Evolutionary conservation across 2,797 vertebrate genomes (phyloP).

Genomic region (Tragopan temminckii): DNA sequence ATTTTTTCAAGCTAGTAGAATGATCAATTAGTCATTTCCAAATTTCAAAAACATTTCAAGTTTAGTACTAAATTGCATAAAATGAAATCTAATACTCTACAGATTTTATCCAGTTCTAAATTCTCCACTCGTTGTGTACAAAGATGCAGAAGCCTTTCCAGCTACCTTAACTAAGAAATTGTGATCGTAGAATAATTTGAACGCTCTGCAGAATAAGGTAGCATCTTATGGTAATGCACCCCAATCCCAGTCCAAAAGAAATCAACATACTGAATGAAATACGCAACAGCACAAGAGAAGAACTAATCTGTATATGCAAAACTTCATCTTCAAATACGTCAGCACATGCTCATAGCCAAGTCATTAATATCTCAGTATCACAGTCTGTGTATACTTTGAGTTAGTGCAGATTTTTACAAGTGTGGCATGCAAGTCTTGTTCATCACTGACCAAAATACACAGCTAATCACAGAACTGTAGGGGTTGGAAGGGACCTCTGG

Average conservation of each 20-base stretch:
- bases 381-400: neutral
- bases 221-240: neutral
- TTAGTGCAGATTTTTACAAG: no score
- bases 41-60: neutral
- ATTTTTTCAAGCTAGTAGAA: neutral
- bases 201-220: neutral
- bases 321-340: fast-evolving
- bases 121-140: neutral
- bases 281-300: neutral
- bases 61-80: neutral
- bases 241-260: neutral
- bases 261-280: neutral
- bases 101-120: neutral
- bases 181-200: neutral
- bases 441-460: no score
- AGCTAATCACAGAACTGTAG: no score
- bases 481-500: no score
- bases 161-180: neutral
- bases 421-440: no score
- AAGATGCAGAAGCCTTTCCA: neutral
- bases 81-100: neutral
- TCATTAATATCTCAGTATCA: neutral
- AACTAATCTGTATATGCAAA: neutral
- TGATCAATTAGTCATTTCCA: neutral
- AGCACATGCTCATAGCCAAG: neutral